A percentile compares a stretch with the other conserved stretches of the same genome.
Conservation (phyloP, 2,797 vertebrate species). For the Bovichtus diacanthus region DNA sequence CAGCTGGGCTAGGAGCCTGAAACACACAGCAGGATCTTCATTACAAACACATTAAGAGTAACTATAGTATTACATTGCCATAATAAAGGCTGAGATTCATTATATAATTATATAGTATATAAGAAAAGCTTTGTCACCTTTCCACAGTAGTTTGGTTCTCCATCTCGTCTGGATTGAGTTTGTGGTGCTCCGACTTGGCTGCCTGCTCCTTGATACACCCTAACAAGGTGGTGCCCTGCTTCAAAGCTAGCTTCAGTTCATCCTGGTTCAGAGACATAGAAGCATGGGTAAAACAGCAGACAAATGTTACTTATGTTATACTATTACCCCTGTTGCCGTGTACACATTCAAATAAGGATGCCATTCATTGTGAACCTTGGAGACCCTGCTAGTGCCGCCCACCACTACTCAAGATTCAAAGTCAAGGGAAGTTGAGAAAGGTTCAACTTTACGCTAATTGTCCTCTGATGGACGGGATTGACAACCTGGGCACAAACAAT, state of each 20-base stretch:
- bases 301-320: too few relatives aligned
- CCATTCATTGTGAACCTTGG: too few relatives aligned
- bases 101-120: too few relatives aligned
- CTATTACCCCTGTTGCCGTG: too few relatives aligned
- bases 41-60: constrained; percentile 2
- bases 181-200: constrained; percentile 84
- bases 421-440: too few relatives aligned
- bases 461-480: too few relatives aligned
- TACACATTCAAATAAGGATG: too few relatives aligned
- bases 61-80: background rate
- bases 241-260: constrained; percentile 91
- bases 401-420: too few relatives aligned
- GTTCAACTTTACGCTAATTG: too few relatives aligned
- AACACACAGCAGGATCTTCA: constrained; percentile 54
- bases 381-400: too few relatives aligned
- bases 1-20: constrained; percentile 92
- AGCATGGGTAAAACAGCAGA: background rate
- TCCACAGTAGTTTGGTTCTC: constrained; percentile 94
- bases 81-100: background rate
- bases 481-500: too few relatives aligned
- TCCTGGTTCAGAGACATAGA: constrained; percentile 81
- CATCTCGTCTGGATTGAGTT: constrained; percentile 89
- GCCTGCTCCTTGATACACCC: constrained; percentile 91
- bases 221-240: constrained; percentile 92
- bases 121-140: constrained; percentile 81